Conservation (phyloP, 2,888 invertebrate species). For the Trisateles emortualis region DNA sequence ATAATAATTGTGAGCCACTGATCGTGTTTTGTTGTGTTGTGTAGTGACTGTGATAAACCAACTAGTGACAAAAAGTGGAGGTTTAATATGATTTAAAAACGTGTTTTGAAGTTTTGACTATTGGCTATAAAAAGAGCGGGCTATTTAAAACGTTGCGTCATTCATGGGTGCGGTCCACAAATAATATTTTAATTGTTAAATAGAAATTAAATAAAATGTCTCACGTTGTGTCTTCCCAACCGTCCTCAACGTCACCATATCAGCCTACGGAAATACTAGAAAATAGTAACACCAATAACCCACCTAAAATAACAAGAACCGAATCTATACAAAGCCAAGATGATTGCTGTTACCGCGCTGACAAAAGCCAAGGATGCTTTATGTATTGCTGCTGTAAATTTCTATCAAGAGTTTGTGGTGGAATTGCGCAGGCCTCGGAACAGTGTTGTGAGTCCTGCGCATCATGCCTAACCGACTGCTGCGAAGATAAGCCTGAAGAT, state of each 20-base stretch:
- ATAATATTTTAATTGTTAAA: constrained; percentile 4
- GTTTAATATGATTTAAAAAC: too few species aligned
- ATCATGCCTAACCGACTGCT: constrained; percentile 46
- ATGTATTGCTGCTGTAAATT: constrained; percentile 35
- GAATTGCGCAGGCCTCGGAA: constrained; percentile 46
- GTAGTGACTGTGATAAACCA: background rate
- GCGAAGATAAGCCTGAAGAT: constrained; percentile 46
- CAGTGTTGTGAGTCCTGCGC: constrained; percentile 51
- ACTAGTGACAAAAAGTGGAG: background rate
- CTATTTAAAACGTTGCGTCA: constrained; percentile 31
- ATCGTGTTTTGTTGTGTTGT: background rate
- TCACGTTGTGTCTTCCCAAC: constrained; percentile 45
- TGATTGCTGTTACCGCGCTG: constrained; percentile 48
- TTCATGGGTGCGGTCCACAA: constrained; percentile 20
- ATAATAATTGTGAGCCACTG: background rate
- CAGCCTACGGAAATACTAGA: constrained; percentile 43
- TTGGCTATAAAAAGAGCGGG: background rate
- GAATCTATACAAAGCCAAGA: constrained; percentile 29
- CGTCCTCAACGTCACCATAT: constrained; percentile 46
- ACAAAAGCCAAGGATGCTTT: constrained; percentile 41
- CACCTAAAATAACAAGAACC: constrained; percentile 27
- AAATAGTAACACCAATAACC: constrained; percentile 3
- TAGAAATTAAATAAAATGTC: constrained; percentile 29
- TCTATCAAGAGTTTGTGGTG: constrained; percentile 42
- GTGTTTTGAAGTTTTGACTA: background rate